phyloP scores from a whole-genome alignment of 2,888 invertebrate species.

The Drosophila colorata region DNA sequence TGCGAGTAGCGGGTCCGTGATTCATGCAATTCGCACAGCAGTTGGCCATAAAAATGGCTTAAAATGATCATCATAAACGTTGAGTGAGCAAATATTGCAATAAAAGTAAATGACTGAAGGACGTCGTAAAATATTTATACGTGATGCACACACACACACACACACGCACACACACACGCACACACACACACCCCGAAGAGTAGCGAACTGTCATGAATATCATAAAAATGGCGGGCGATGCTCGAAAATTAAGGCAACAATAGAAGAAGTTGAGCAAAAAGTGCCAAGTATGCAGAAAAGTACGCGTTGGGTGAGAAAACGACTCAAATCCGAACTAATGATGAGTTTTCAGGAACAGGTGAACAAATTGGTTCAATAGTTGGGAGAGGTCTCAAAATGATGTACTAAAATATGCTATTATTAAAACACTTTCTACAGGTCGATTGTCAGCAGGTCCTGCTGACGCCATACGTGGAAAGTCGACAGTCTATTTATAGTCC shows the following conservation, averaged over 20 bases:
- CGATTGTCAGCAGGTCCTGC: not conserved
- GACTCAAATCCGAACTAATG: conserved; percentile 58
- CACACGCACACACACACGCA: conserved; percentile 11
- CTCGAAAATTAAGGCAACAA: conserved; percentile 51
- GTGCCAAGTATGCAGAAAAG: conserved; percentile 62
- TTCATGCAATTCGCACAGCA: conserved; percentile 80
- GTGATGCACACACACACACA: conserved; percentile 63
- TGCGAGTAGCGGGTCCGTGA: conserved; percentile 60
- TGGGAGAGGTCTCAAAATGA: not conserved
- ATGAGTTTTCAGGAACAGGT: conserved; percentile 33
- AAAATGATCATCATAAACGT: conserved; percentile 85
- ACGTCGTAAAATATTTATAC: conserved; percentile 84
- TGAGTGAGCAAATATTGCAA: conserved; percentile 85
- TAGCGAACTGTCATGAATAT: conserved; percentile 54
- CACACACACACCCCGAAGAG: not conserved
- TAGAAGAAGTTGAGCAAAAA: conserved; percentile 50
- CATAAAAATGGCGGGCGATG: conserved; percentile 46
- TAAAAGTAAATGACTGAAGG: conserved; percentile 85
- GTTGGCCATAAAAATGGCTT: conserved; percentile 85
- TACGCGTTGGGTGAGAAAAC: conserved; percentile 13
- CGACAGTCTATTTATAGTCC: conserved; percentile 47
- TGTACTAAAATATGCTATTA: conserved; percentile 18
- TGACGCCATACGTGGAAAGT: not conserved
- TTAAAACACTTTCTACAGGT: conserved; percentile 15
- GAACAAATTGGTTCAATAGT: conserved; percentile 30